Evolutionary conservation across 2,113 vertebrate species (phyloP).

Genomic region (Sorex fumeus): DNA sequence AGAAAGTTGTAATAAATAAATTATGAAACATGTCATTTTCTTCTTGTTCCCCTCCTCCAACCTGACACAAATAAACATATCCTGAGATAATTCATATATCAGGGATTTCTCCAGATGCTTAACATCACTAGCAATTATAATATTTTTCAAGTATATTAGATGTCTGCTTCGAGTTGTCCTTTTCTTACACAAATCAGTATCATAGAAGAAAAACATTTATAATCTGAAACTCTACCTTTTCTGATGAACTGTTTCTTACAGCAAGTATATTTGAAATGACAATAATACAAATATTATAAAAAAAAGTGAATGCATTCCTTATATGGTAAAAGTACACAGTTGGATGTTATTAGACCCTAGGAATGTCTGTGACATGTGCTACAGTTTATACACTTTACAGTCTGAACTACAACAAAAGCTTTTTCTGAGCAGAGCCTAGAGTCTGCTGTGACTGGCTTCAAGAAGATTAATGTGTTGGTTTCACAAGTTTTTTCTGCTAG

Average conservation of each 20-base stretch:
- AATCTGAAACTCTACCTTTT: neutral
- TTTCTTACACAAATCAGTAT: slow-evolving; percentile 27
- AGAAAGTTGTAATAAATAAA: neutral
- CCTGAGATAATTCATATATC: neutral
- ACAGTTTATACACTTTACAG: slow-evolving; percentile 1
- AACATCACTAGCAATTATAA: neutral
- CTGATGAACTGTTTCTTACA: neutral
- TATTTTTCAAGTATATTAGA: neutral
- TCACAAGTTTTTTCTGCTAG: neutral
- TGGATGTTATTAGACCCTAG: neutral
- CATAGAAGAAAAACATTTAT: slow-evolving; percentile 27
- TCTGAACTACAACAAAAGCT: slow-evolving; percentile 34
- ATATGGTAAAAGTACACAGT: neutral
- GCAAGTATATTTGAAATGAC: neutral
- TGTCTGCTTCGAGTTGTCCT: neutral
- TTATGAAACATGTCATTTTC: neutral
- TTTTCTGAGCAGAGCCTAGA: neutral
- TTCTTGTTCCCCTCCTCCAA: neutral
- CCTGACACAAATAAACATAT: neutral
- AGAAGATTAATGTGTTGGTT: neutral
- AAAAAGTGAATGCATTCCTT: neutral
- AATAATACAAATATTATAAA: neutral
- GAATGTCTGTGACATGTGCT: neutral
- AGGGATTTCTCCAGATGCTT: neutral
- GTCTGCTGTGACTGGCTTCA: neutral